phyloP scores from a whole-genome alignment of 2,797 vertebrate species.

The Gymnothorax reevesii region DNA sequence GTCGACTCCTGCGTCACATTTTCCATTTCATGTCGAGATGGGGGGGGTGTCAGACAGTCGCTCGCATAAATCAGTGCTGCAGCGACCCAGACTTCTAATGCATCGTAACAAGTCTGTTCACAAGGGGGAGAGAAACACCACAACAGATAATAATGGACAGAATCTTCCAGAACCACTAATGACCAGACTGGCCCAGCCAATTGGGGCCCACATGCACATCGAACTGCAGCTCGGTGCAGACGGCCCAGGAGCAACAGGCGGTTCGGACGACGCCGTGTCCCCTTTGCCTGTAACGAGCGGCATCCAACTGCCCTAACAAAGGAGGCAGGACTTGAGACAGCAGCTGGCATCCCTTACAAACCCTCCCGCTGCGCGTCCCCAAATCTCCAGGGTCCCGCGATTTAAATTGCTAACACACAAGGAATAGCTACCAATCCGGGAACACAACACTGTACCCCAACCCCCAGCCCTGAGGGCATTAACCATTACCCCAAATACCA shows the following conservation, averaged over 20 bases:
- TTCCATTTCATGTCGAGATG: not conserved
- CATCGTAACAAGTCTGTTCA: too few relatives aligned
- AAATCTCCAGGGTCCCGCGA: slow-evolving; percentile 20
- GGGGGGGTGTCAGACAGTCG: not conserved
- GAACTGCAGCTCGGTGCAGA: too few relatives aligned
- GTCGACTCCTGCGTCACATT: not conserved
- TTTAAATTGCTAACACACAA: slow-evolving; percentile 45
- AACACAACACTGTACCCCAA: not conserved
- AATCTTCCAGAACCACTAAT: not conserved
- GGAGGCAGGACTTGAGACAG: slow-evolving; percentile 39
- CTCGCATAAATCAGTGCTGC: too few relatives aligned
- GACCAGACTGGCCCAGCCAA: not conserved
- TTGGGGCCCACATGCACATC: not conserved
- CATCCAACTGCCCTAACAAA: slow-evolving; percentile 20
- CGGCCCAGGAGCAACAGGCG: not conserved
- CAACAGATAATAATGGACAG: not conserved
- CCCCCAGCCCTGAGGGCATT: not conserved
- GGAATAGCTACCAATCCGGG: slow-evolving; percentile 18
- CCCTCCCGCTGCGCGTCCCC: slow-evolving; percentile 25
- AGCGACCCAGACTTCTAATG: too few relatives aligned
- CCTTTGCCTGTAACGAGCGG: slow-evolving; percentile 38
- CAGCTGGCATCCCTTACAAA: slow-evolving; percentile 66
- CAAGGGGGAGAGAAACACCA: not conserved
- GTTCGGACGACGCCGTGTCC: not conserved
- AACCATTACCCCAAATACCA: not conserved